phyloP scores from a whole-genome alignment of 2,113 vertebrate species.

The Hemichromis elongatus region DNA sequence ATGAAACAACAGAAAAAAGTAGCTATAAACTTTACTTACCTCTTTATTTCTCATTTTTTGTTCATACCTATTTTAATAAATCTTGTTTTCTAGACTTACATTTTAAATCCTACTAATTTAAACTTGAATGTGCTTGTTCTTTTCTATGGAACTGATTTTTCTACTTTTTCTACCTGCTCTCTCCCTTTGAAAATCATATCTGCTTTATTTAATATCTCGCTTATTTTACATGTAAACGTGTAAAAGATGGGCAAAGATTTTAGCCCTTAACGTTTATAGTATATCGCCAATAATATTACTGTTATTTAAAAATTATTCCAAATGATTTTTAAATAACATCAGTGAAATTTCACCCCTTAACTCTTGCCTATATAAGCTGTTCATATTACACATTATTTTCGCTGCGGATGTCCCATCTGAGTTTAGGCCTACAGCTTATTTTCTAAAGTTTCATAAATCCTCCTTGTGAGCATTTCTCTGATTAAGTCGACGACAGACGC shows the following conservation, averaged over 20 bases:
- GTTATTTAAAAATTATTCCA: not conserved
- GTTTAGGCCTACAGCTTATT: constrained; percentile 28
- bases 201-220: not conserved
- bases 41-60: not conserved
- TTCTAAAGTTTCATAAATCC: constrained; percentile 43
- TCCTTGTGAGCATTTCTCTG: constrained; percentile 15
- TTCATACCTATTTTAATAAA: not conserved
- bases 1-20: not conserved
- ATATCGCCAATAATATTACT: not conserved
- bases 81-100: not conserved
- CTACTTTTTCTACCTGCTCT: not conserved
- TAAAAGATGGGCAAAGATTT: not conserved
- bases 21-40: not conserved
- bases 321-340: not conserved
- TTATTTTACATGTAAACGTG: not conserved
- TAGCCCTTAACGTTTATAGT: not conserved
- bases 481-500: constrained; percentile 37
- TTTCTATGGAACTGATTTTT: not conserved
- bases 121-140: not conserved
- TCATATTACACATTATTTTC: constrained; percentile 12
- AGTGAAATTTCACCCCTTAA: not conserved
- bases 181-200: not conserved
- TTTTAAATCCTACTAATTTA: not conserved
- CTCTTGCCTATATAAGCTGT: not conserved
- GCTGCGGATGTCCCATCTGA: constrained; percentile 17